Evolutionary conservation across 2,113 vertebrate species (phyloP), one percentile per base, ranked within the genome.

Genomic region (Colaptes auratus): DNA sequence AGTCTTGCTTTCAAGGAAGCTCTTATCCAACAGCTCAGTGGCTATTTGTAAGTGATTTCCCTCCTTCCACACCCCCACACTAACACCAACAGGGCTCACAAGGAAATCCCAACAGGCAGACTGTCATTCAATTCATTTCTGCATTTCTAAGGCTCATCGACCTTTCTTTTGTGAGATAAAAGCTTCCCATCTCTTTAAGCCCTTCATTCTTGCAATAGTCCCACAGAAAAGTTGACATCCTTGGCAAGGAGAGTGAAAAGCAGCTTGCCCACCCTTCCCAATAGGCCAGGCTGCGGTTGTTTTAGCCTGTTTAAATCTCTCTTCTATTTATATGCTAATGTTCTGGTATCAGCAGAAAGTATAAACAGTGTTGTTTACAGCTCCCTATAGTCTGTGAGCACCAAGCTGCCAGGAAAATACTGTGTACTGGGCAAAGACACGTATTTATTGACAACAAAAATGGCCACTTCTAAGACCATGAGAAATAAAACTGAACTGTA

Each of bases 241-340:
- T 88, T 95, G 94, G 94, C 85, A 93, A 90, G 71, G 42, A 81
- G 82, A 86, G 63, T 97, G 93, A 97, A 96, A 97, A 96, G 91
- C 91, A 90, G 88, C 91, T 92, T 95, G 93, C 93, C 60, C 0
- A 1, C 53, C 84, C 93, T 96, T 89, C 89, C 92, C 89, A 95
- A 93, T 67, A 96, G 95, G 72, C 89, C 78, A 95, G 91, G 83
- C 88, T 92, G 76, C 70, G 82, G 93, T 91, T 94, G 77, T 83
- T 97, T 95, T 90, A 95, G 92, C 80, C 91, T 95, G 91, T 96
- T 96, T 96, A 96, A 96, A 97, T 95, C 93, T 91, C 88, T 88
- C 71, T 13, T 31, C 95, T 89, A 95, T 96, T 97, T 95, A 95
- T 95, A 95, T 95, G 94, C 69, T 97, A 95, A 96, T 94, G 82